Conservation (phyloP, 2,797 vertebrate genomes). For the Bradypodion ventrale region DNA sequence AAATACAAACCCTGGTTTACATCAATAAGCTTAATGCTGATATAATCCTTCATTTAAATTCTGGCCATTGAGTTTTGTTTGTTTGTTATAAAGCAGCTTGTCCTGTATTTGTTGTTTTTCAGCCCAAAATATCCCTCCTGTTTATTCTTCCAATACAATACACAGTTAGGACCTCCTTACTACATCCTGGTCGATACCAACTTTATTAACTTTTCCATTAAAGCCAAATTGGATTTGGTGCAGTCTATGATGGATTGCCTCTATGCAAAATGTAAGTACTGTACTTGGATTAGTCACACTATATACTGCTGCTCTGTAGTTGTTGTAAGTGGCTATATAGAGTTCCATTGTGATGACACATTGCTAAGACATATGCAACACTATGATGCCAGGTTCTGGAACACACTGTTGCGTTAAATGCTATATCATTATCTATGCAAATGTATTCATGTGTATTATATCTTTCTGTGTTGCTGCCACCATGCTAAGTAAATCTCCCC, state of each 20-base stretch:
- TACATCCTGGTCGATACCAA: slow-evolving; percentile 96
- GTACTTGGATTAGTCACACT: not conserved
- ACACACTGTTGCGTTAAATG: not conserved
- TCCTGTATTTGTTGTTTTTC: slow-evolving; percentile 53
- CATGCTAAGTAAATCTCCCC: too few species aligned
- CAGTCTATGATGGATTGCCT: slow-evolving; percentile 99
- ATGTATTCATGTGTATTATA: not conserved
- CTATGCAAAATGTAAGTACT: slow-evolving; percentile 95
- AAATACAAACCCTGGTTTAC: too few species aligned
- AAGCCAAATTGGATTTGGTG: slow-evolving; percentile 95
- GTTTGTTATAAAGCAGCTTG: slow-evolving; percentile 30
- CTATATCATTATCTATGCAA: not conserved
- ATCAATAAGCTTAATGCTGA: too few species aligned
- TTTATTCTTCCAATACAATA: slow-evolving; percentile 98
- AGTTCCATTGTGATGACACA: too few species aligned
- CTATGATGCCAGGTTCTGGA: not conserved
- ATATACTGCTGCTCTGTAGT: rapidly evolving
- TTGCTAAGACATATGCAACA: not conserved
- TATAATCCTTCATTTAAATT: too few species aligned
- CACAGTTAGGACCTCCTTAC: slow-evolving; percentile 95
- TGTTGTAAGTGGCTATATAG: not conserved
- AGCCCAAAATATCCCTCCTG: slow-evolving; percentile 94
- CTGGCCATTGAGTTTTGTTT: not conserved
- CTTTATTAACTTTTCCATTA: slow-evolving; percentile 99
- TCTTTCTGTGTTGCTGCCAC: too few species aligned